Percentiles rank a stretch among this genome's conserved stretches.
Conservation (phyloP, 1,140 invertebrate species). For the Neotoxoptera formosana region DNA sequence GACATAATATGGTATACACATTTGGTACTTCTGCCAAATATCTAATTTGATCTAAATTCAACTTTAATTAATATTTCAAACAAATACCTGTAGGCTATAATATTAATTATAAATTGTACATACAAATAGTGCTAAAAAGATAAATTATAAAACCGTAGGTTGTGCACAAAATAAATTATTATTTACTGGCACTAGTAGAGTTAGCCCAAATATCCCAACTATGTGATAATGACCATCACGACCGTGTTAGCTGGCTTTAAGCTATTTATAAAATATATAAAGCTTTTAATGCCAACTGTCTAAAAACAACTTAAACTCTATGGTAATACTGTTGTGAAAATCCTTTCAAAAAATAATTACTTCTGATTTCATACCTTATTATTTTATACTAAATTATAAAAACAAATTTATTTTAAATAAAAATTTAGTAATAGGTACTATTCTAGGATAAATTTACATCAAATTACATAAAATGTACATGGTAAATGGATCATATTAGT, state of each 20-base stretch:
- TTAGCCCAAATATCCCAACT: slow-evolving; percentile 32
- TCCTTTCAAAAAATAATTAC: slow-evolving; percentile 33
- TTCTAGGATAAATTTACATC: background rate
- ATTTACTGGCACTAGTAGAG: slow-evolving; percentile 47
- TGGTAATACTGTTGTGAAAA: slow-evolving; percentile 32
- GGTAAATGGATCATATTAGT: background rate
- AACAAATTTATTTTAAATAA: background rate
- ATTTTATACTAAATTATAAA: background rate
- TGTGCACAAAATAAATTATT: slow-evolving; percentile 46
- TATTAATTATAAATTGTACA: slow-evolving; percentile 22
- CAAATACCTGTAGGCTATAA: background rate
- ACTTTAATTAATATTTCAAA: background rate
- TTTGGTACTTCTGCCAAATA: background rate
- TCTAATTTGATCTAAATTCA: background rate
- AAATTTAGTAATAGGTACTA: background rate
- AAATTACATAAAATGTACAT: background rate
- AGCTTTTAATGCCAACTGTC: slow-evolving; percentile 57
- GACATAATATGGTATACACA: background rate
- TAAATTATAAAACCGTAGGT: slow-evolving; percentile 6
- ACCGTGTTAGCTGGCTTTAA: slow-evolving; percentile 46
- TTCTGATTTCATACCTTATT: background rate
- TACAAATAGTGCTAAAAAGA: background rate
- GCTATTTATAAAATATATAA: slow-evolving; percentile 55
- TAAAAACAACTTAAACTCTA: slow-evolving; percentile 51
- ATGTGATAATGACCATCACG: slow-evolving; percentile 54